Percentiles rank a stretch among this genome's conserved stretches.
These are phyloP conservation scores for Slavum lentiscoides DNA, from an alignment of 2,888 invertebrate species.

Conservation along the genomic window DNA sequence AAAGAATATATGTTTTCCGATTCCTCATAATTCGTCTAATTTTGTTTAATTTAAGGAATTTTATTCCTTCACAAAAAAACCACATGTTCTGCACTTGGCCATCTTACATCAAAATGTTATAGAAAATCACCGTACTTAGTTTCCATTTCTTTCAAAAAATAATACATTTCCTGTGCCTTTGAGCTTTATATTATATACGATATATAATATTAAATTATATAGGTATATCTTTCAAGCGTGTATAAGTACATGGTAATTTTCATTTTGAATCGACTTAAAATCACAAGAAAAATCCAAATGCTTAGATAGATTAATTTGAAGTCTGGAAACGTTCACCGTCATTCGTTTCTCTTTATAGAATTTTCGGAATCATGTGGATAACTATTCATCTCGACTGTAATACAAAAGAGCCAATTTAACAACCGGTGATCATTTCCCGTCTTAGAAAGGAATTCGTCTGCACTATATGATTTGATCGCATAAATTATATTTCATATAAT, in stretches of 20 bases:
- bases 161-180: too few species aligned
- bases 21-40: too few species aligned
- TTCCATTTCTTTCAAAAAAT: too few species aligned
- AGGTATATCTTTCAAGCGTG: background rate
- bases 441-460: background rate
- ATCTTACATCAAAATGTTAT: too few species aligned
- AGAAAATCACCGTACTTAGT: too few species aligned
- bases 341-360: slow-evolving; percentile 24
- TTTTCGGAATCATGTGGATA: background rate
- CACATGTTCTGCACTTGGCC: too few species aligned
- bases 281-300: background rate
- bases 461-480: background rate
- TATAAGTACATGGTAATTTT: background rate
- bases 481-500: background rate
- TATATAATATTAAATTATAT: background rate
- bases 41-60: too few species aligned
- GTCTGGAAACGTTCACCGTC: slow-evolving; percentile 17
- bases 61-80: too few species aligned
- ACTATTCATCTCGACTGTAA: background rate
- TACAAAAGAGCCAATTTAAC: background rate
- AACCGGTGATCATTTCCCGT: background rate
- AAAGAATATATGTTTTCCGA: too few species aligned
- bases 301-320: slow-evolving; percentile 13
- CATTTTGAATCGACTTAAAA: slow-evolving; percentile 16
- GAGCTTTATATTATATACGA: too few species aligned